Percentiles rank a stretch among this genome's conserved stretches.
phyloP scores from a whole-genome alignment of 1,140 invertebrate genomes.

The Leucophenga varia region DNA sequence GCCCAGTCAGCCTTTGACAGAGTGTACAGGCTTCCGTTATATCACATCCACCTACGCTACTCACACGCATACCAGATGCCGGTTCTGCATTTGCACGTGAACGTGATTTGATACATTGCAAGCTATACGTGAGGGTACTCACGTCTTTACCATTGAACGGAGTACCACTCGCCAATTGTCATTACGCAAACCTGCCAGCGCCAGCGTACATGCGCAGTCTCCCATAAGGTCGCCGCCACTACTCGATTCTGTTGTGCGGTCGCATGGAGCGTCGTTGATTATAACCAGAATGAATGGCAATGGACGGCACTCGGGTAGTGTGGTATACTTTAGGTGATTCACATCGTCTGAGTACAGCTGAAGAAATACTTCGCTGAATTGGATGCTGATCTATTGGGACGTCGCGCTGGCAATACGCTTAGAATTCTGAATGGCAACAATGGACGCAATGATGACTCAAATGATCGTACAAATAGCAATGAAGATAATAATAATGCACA shows the following conservation, averaged over 20 bases:
- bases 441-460: not conserved
- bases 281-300: conserved; percentile 13
- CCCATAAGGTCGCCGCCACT: conserved; percentile 15
- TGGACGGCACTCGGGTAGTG: conserved; percentile 2
- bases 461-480: too few relatives aligned
- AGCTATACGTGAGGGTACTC: conserved; percentile 1
- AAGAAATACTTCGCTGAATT: conserved; percentile 7
- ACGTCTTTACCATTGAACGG: conserved; percentile 13
- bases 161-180: conserved; percentile 13
- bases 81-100: conserved; percentile 5
- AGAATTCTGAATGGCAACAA: conserved; percentile 6
- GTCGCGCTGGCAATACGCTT: not conserved
- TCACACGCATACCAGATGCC: conserved; percentile 6
- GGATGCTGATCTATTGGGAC: conserved; percentile 2
- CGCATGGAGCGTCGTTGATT: conserved; percentile 4
- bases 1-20: conserved; percentile 13
- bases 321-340: conserved; percentile 1
- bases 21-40: conserved; percentile 16
- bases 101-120: conserved; percentile 10
- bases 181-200: conserved; percentile 18
- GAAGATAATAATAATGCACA: too few relatives aligned
- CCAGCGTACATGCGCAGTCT: conserved; percentile 16
- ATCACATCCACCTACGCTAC: conserved; percentile 12
- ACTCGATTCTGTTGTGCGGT: not conserved
- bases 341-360: conserved; percentile 2